Evolutionary conservation across 2,888 invertebrate species (phyloP), one percentile per base, ranked within the genome.

Genomic region (Aleiodes testaceus): DNA sequence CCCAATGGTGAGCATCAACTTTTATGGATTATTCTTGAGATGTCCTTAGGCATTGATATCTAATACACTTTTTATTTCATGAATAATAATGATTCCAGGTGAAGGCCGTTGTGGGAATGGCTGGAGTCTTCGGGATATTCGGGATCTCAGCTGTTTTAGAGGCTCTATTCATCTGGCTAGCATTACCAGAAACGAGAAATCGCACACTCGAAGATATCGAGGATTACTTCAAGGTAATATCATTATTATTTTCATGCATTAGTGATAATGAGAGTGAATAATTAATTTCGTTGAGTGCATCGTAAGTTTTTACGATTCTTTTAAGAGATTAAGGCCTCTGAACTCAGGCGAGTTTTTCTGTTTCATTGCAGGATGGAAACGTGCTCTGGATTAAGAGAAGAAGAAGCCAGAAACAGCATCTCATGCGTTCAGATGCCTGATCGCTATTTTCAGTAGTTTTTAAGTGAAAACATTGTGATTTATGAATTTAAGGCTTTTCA

Each of bases 161-260:
- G 0, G 91, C 93, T 0, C 66, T 92, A 1, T 92, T 93, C 64
- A 88, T 93, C 73, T 93, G 91, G 84, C 87, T 93, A 0, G 89
- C 93, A 70, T 87, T 94, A 47, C 94, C 94, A 9, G 94, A 94
- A 87, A 94, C 94, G 0, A 94, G 93, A 84, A 92, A 92, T 45
- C 90, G 91, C 72, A 92, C 92, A 5, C 87, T 94, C 50, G 89
- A 92, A 67, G 92, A 94, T 86, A 94, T 94, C 77, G 94, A 94
- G 86, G 93, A 94, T 87, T 94, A 94, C 85, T 94, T 94, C 82
- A 90, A 91, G 78, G 91, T 45, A 92, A 92, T 12, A 14, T 9
- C 4, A 22, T 44, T 45, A 14, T 18, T 52, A 11, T 12, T 12
- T 22, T 20, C 11, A 20, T 52, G 22, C 36, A 36, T 36, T 36